These are phyloP conservation scores for Hipposideros larvatus DNA, from an alignment of 2,797 vertebrate species.

Conservation along the genomic window DNA sequence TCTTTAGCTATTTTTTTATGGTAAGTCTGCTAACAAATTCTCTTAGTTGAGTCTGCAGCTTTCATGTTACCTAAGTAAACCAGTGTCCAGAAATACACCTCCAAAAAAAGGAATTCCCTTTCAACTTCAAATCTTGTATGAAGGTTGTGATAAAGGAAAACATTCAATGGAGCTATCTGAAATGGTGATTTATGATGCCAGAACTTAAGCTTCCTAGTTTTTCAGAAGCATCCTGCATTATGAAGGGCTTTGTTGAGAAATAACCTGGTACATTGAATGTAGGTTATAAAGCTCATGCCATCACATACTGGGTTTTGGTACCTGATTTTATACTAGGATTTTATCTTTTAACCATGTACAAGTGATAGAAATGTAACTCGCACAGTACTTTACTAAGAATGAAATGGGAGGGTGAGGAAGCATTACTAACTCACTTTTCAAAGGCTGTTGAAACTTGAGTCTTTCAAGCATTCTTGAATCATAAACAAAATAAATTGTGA, in stretches of 20 bases:
- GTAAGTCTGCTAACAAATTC: neutral
- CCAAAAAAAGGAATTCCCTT: neutral
- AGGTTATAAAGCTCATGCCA: neutral
- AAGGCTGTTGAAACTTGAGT: neutral
- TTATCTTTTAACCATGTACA: neutral
- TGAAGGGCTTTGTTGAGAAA: neutral
- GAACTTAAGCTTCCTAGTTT: neutral
- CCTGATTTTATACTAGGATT: neutral
- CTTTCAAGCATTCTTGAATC: constrained; percentile 24
- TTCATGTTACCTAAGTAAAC: neutral
- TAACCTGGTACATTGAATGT: neutral
- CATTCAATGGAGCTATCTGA: neutral
- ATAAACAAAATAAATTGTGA: constrained; percentile 6
- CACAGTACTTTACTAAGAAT: neutral
- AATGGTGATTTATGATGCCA: neutral
- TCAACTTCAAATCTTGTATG: neutral
- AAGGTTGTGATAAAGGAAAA: neutral
- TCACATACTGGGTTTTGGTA: neutral
- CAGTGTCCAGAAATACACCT: neutral
- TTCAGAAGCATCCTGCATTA: neutral
- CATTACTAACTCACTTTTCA: neutral
- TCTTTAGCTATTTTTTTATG: neutral
- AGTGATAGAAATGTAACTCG: neutral
- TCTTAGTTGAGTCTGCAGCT: neutral
- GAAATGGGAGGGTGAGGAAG: neutral